These are phyloP conservation scores for Alethe diademata DNA, from an alignment of 2,113 vertebrate genomes.

Conservation along the genomic window DNA sequence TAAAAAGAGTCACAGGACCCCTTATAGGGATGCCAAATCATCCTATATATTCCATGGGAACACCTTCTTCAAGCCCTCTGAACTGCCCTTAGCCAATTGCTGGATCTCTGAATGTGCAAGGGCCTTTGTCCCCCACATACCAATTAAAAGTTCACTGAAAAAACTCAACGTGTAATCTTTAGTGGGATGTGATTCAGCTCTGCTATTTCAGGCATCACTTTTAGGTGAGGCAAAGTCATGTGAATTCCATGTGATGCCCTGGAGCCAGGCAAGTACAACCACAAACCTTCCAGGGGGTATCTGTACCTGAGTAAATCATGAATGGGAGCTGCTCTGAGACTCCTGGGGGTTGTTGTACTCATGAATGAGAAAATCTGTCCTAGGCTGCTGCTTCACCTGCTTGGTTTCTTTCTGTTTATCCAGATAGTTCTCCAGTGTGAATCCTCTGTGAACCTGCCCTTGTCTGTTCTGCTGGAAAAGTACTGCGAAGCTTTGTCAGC, in stretches of 20 bases:
- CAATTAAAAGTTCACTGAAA: background rate
- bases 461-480: slow-evolving; percentile 66
- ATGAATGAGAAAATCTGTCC: background rate
- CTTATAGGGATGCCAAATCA: background rate
- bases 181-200: background rate
- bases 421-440: slow-evolving; percentile 68
- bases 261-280: background rate
- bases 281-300: background rate
- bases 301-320: background rate
- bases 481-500: slow-evolving; percentile 72
- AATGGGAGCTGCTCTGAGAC: background rate
- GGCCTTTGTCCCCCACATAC: background rate
- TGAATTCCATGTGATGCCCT: background rate
- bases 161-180: background rate
- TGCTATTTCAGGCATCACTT: background rate
- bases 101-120: background rate
- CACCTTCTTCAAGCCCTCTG: background rate
- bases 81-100: background rate
- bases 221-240: background rate
- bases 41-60: background rate
- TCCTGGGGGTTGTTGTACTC: background rate
- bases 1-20: background rate
- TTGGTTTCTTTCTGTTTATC: background rate
- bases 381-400: background rate
- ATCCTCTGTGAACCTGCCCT: slow-evolving; percentile 49